Base-by-base conservation (phyloP, 2,113 vertebrate genomes). In the Chaetodon auriga region DNA sequence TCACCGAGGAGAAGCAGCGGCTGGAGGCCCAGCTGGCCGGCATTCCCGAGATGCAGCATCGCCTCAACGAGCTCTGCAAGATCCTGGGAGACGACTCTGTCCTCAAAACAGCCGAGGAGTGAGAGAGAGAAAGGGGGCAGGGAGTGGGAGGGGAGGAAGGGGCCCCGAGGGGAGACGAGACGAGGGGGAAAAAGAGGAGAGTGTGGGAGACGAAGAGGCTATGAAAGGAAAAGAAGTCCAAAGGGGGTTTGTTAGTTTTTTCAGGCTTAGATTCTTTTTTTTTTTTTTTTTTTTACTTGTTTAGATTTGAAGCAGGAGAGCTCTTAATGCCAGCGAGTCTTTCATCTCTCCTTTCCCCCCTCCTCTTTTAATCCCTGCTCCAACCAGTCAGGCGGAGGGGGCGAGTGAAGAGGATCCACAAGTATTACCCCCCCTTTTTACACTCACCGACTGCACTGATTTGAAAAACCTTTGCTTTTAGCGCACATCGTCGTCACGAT, bases 11-110 rank as follows among this genome's bases (percentile, higher is more conserved):
- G 90, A 99, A 99, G 83, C 98, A 99, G 91, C 97, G 97, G 75
- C 96, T 99, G 53, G 98, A 99, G 94, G 93, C 97, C 48, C 98
- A 99, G 75, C 97, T 99, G 63, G 98, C 98, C 36, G 98, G 98
- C 83, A 96, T 99, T 90, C 98, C 98, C 86, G 96, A 98, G 95
- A 99, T 99, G 98, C 98, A 99, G 84, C 96, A 95, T 86, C 97
- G 98, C 93, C 96, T 99, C 82, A 96, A 98, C 41, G 97, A 99
- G 95, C 97, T 99, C 66, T 99, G 98, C 92, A 97, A 97, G 94
- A 98, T 99, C 92, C 89, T 99, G 85, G 98, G 98, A 69, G 98
- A 99, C 94, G 97, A 99, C 89, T 99, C 98, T 1, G 98, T 98
- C 75, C 96, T 99, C 88, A 98, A 96, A 95, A 98, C 97, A 16